These are phyloP conservation scores for Bombus difficillimus DNA, from an alignment of 1,140 invertebrate species.

Conservation along the genomic window DNA sequence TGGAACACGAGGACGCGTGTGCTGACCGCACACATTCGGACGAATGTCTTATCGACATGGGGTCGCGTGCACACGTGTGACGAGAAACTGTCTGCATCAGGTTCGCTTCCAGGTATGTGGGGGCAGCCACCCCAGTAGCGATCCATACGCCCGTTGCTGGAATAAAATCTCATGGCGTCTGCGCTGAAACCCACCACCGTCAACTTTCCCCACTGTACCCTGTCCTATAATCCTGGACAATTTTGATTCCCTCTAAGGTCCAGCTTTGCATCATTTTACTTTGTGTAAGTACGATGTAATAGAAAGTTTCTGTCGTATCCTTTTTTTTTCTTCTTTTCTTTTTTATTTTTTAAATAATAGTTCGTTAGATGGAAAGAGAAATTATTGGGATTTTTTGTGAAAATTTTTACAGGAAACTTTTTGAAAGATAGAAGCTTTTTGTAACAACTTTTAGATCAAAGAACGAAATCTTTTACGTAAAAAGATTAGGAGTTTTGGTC, in stretches of 20 bases:
- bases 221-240: neutral
- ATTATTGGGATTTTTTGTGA: neutral
- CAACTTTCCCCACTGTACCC: neutral
- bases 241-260: neutral
- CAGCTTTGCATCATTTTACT: neutral
- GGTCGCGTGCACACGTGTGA: constrained; percentile 27
- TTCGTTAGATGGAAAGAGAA: neutral
- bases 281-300: neutral
- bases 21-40: constrained; percentile 26
- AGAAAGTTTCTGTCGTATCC: neutral
- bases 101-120: constrained; percentile 16
- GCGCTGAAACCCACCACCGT: neutral
- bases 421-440: too few relatives aligned
- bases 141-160: constrained; percentile 69
- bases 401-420: too few relatives aligned
- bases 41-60: constrained; percentile 26
- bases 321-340: rapidly evolving
- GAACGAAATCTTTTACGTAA: too few relatives aligned
- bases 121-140: constrained; percentile 62
- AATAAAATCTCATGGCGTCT: constrained; percentile 58
- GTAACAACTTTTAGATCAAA: too few relatives aligned
- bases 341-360: neutral
- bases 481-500: too few relatives aligned
- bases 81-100: constrained; percentile 24
- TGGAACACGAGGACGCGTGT: constrained; percentile 22